Base-by-base conservation (phyloP, 2,888 invertebrate genomes). In the Selenia dentaria region DNA sequence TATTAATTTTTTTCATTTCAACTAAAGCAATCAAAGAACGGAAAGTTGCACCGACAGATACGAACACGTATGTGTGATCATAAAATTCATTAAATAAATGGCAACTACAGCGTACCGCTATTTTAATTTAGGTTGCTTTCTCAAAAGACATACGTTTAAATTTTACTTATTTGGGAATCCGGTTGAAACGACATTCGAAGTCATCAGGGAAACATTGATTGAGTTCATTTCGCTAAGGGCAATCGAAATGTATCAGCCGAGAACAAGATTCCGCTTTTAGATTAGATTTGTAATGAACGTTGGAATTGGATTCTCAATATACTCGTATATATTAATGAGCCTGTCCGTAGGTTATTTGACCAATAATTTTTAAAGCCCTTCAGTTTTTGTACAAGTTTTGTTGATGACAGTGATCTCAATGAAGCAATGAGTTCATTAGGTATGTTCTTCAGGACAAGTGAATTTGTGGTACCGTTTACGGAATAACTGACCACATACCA, bases 71-170 rank as follows among this genome's bases (percentile, higher is more conserved):
- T 48, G 44, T 57, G 54, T 59, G 55, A 58, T 54, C 59, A 64
- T 69, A 67, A 68, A 67, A 66, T 62, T 62, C 50, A 48, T 65
- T 57, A 66, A 67, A 67, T 66, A 66, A 74, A 71, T 70, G 70
- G 64, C 62, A 71, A 57, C 66, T 71, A 53, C 54, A 60, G 53
- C 48, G 60, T 61, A 71, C 75, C 68, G 76, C 67, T 78, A 74
- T 55, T 62, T 67, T 64, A 72, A 81, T 73, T 71, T 63, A 65
- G 70, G 68, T 68, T 72, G 62, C 74, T 82, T 75, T 76, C 79
- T 71, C 69, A 55, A 64, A 56, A 59, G 58, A 51, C 59, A 58
- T 47, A 51, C 39, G 42, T 51, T 54, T 55, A 55, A 56, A 70
- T 64, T 36, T 59, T 39, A 54, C 50, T 36, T 46, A 60, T 57